phyloP scores from a whole-genome alignment of 2,113 vertebrate genomes.

The Gavialis gangeticus region DNA sequence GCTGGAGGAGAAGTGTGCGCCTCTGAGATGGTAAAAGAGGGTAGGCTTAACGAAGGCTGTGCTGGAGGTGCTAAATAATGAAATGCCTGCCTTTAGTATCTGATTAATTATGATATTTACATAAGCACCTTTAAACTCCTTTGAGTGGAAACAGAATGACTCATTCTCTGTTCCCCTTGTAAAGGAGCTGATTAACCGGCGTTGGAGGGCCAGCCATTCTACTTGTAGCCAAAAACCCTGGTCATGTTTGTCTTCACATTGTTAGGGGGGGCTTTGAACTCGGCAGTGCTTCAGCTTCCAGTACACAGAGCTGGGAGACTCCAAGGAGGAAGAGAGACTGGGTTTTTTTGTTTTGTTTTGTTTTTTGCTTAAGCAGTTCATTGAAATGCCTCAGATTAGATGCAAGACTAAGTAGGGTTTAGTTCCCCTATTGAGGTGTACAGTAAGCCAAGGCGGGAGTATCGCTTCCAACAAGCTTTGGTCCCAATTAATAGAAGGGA shows the following conservation, averaged over 20 bases:
- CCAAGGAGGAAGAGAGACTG: neutral
- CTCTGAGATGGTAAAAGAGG: constrained; percentile 68
- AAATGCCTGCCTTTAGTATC: constrained; percentile 69
- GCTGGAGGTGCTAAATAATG: constrained; percentile 71
- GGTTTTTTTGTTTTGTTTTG: constrained; percentile 22
- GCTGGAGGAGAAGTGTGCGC: constrained; percentile 55
- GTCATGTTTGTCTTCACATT: constrained; percentile 37
- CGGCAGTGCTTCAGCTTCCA: constrained; percentile 43
- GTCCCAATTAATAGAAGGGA: constrained; percentile 83
- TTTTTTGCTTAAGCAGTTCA: neutral
- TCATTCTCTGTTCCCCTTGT: constrained; percentile 75
- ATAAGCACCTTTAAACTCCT: constrained; percentile 80
- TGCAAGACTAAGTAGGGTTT: constrained; percentile 62
- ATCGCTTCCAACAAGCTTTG: constrained; percentile 74
- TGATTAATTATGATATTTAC: constrained; percentile 80
- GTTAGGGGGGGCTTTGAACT: neutral
- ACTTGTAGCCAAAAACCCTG: constrained; percentile 16
- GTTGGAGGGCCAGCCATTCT: constrained; percentile 67
- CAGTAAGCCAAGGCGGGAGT: constrained; percentile 67
- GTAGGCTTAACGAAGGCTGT: constrained; percentile 71
- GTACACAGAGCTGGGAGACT: neutral
- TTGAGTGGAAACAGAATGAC: constrained; percentile 75
- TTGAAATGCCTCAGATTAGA: constrained; percentile 35
- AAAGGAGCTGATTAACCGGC: constrained; percentile 76
- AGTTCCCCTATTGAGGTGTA: constrained; percentile 65